Conservation (phyloP, 2,888 invertebrate genomes). For the Watsonalla cultraria region DNA sequence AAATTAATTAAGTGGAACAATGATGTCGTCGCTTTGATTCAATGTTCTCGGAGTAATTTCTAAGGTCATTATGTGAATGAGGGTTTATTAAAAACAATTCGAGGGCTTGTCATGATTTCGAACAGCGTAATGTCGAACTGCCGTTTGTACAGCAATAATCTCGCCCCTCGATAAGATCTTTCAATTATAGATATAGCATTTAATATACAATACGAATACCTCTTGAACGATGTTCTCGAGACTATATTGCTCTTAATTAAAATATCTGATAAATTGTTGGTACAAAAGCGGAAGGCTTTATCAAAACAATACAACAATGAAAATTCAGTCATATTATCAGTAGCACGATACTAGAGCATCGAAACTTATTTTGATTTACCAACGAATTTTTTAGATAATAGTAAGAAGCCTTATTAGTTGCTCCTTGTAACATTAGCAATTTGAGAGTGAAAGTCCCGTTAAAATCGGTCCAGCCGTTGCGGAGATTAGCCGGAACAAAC, state of each 20-base stretch:
- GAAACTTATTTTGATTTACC: too few species aligned
- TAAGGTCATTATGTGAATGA: constrained; percentile 42
- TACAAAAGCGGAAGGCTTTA: constrained; percentile 30
- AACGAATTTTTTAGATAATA: too few species aligned
- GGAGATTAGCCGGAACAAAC: too few species aligned
- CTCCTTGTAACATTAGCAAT: too few species aligned
- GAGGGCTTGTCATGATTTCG: constrained; percentile 4
- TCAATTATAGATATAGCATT: constrained; percentile 51
- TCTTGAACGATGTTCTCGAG: constrained; percentile 27
- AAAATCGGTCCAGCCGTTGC: too few species aligned
- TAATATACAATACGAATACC: constrained; percentile 37
- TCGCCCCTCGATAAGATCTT: constrained; percentile 30
- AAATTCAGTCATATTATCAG: constrained; percentile 5
- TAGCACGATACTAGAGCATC: neutral
- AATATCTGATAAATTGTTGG: constrained; percentile 45
- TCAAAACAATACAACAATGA: constrained; percentile 33
- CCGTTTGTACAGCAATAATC: constrained; percentile 38
- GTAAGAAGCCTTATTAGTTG: too few species aligned
- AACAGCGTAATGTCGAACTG: constrained; percentile 38
- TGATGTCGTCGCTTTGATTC: constrained; percentile 34
- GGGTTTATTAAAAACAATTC: constrained; percentile 37
- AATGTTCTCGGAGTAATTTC: constrained; percentile 34
- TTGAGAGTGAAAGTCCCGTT: too few species aligned
- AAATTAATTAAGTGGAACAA: constrained; percentile 41
- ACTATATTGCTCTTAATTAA: constrained; percentile 50